These are phyloP conservation scores for Ceyx margarethae DNA, from an alignment of 2,113 vertebrate species.

Conservation along the genomic window DNA sequence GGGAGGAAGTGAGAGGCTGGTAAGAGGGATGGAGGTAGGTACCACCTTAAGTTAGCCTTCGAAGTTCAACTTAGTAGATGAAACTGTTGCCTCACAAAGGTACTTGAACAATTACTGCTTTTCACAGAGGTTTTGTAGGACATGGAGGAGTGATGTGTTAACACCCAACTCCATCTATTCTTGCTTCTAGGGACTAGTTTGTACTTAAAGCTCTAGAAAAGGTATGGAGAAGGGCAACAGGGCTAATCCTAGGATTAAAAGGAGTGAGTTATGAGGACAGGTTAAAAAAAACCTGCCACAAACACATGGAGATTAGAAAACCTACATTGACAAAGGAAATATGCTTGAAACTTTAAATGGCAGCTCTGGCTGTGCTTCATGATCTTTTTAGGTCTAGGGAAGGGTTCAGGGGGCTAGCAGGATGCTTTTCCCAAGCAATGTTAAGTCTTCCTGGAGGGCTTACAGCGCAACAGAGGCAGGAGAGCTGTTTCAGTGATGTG, in stretches of 20 bases:
- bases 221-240: background rate
- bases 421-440: background rate
- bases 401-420: background rate
- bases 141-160: background rate
- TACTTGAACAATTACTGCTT: background rate
- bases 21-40: background rate
- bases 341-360: background rate
- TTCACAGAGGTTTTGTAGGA: background rate
- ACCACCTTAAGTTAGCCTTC: background rate
- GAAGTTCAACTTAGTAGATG: no score
- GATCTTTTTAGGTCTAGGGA: background rate
- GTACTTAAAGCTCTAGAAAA: constrained; percentile 21
- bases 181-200: background rate
- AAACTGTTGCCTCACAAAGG: background rate
- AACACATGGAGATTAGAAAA: background rate
- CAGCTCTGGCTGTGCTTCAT: background rate
- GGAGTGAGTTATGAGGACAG: constrained; percentile 54
- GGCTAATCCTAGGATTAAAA: constrained; percentile 60
- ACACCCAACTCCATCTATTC: background rate
- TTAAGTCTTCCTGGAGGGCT: background rate
- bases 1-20: background rate
- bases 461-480: background rate
- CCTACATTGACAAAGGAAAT: background rate
- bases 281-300: background rate
- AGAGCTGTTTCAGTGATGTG: background rate